Base-by-base conservation (phyloP, 2,797 vertebrate species). In the Scleropages formosus region DNA sequence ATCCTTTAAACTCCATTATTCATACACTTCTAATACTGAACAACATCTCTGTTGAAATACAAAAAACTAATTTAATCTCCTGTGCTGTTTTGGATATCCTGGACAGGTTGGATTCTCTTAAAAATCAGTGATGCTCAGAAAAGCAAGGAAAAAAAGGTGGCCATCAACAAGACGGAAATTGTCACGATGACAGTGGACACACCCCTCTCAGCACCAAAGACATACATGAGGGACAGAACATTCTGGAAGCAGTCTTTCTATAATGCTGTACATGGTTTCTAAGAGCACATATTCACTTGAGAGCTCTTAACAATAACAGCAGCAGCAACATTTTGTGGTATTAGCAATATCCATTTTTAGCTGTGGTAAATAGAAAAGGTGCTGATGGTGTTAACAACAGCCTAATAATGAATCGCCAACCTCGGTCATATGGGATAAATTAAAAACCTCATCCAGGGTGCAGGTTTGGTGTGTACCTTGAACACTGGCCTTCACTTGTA, bases 291-390 rank as follows among this genome's bases (percentile, higher is more conserved):
- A n/a, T n/a, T n/a, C n/a, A 39, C 31, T 39, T 39, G 39, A n/a
- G n/a, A n/a, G n/a, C n/a, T n/a, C n/a, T n/a, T n/a, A n/a, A n/a
- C n/a, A n/a, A 39, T 6, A 39, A 39, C 31, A 39, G 6, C 31
- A 39, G 6, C 31, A 39, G 31, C 31, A 39, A 39, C 6, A 70
- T 53, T 70, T 70, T 56, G 49, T 27, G n/a, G 47, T 53, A 53
- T 70, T 70, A 24, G 70, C 51, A 70, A 53, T 26, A 70, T 49
- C 68, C 68, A 53, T 70, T 70, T 70, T 70, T 68, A 51, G 27
- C 22, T 70, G 49, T 70, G 70, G n/a, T n/a, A n/a, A n/a, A n/a
- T n/a, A n/a, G n/a, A n/a, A n/a, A 46, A 15, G 53, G 15, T 8
- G 12, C 47, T 56, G 47, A 53, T 51, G 27, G 18, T 47, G 27